Evolutionary conservation across 1,140 invertebrate species (phyloP).

Genomic region (Eupeodes corollae): DNA sequence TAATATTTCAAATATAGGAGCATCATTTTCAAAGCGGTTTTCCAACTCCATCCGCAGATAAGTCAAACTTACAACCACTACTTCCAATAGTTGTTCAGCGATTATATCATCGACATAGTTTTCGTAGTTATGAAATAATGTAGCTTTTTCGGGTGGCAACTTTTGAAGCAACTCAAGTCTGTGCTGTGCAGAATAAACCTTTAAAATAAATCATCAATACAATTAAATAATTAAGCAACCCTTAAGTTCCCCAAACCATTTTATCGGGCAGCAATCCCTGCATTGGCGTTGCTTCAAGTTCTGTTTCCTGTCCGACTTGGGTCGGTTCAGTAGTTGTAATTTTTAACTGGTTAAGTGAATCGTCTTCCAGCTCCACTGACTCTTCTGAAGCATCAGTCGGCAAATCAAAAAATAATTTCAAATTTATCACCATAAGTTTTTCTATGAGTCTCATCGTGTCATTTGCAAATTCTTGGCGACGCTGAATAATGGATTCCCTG

Average conservation of each 20-base stretch:
- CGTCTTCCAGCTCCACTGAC: conserved; percentile 14
- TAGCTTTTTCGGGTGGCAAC: conserved; percentile 12
- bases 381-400: conserved; percentile 17
- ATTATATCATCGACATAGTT: conserved; percentile 53
- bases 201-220: not conserved
- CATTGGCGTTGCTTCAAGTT: conserved; percentile 1
- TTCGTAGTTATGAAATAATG: conserved; percentile 42
- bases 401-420: conserved; percentile 42
- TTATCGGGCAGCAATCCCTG: not conserved
- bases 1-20: conserved; percentile 49
- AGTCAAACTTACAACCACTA: conserved; percentile 33
- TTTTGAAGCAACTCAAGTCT: conserved; percentile 19
- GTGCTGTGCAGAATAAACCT: conserved; percentile 13
- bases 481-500: conserved; percentile 31
- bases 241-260: not conserved
- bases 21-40: conserved; percentile 22
- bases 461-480: conserved; percentile 27
- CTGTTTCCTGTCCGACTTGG: not conserved
- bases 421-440: conserved; percentile 46
- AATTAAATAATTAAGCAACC: not conserved
- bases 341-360: conserved; percentile 11
- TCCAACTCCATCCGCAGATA: conserved; percentile 36
- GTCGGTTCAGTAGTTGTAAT: not conserved
- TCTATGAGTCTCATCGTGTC: conserved; percentile 44
- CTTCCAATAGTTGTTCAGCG: conserved; percentile 45